Percentiles rank a stretch among this genome's conserved stretches.
These are phyloP conservation scores for Gephyroberyx darwinii DNA, from an alignment of 2,797 vertebrate species.

Conservation along the genomic window DNA sequence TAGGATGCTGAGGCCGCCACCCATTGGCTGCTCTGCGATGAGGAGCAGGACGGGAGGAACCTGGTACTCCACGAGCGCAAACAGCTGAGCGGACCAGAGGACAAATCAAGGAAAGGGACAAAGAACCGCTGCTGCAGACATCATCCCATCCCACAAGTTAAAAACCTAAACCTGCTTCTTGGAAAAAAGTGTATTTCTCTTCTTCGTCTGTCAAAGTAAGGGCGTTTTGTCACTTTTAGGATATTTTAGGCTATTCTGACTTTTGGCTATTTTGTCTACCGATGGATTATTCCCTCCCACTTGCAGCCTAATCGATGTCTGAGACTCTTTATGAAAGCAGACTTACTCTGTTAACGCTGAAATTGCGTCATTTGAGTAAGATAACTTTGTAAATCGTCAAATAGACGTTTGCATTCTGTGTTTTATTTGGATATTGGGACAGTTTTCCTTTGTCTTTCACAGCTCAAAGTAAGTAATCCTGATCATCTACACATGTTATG, in stretches of 20 bases:
- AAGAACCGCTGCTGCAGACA: slow-evolving; percentile 39
- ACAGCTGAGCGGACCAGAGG: slow-evolving; percentile 56
- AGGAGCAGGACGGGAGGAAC: slow-evolving; percentile 47
- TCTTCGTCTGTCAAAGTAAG: slow-evolving; percentile 54
- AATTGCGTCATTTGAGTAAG: no score
- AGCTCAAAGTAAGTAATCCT: no score
- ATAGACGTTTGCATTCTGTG: no score
- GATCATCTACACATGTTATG: no score
- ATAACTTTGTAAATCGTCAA: no score
- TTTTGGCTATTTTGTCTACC: background rate
- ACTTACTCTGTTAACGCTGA: no score
- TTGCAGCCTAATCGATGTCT: background rate
- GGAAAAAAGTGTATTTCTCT: background rate
- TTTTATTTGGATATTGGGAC: no score
- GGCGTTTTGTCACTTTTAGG: slow-evolving; percentile 7
- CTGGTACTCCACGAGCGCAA: slow-evolving; percentile 2
- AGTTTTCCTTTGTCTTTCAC: no score
- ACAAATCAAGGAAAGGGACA: slow-evolving; percentile 42
- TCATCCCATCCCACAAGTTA: slow-evolving; percentile 34
- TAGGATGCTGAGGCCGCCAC: slow-evolving; percentile 72
- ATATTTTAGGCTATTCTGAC: background rate
- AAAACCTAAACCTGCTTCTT: background rate
- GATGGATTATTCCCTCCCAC: background rate
- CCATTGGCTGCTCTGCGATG: slow-evolving; percentile 58
- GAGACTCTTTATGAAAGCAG: no score